phyloP scores from a whole-genome alignment of 2,113 vertebrate genomes.

The Bostrychus sinensis region DNA sequence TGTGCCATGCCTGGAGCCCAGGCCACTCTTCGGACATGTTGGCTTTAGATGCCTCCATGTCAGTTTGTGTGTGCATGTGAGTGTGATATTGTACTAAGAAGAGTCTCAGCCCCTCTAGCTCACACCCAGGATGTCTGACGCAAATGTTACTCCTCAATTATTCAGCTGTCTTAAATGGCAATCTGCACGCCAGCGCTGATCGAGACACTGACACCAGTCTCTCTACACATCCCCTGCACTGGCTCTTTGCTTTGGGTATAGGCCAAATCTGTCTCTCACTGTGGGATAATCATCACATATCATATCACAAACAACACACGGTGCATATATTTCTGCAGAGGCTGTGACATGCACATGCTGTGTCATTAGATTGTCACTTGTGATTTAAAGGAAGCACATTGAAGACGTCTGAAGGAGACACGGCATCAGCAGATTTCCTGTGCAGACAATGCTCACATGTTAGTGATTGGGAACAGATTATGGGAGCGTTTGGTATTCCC shows the following conservation, averaged over 20 bases:
- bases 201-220: constrained; percentile 13
- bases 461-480: constrained; percentile 50
- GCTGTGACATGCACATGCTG: constrained; percentile 28
- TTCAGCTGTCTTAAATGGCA: constrained; percentile 81
- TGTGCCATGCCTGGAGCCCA: no score
- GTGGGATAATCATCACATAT: constrained; percentile 13
- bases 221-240: not conserved
- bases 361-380: constrained; percentile 54
- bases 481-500: constrained; percentile 41
- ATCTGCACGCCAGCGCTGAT: constrained; percentile 51
- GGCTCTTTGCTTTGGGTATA: not conserved
- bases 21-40: no score
- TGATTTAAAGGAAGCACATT: constrained; percentile 62
- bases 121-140: constrained; percentile 51
- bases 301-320: constrained; percentile 26
- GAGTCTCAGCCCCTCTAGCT: constrained; percentile 18
- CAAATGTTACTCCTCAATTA: constrained; percentile 83
- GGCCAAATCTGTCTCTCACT: constrained; percentile 7
- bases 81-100: constrained; percentile 32
- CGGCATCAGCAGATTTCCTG: constrained; percentile 66
- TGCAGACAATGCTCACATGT: constrained; percentile 47
- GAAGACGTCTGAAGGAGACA: constrained; percentile 57
- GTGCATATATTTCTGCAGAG: constrained; percentile 55
- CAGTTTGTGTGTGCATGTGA: constrained; percentile 36
- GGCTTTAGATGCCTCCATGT: not conserved